Percentiles rank a stretch among this genome's conserved stretches.
Conservation (phyloP, 2,113 vertebrate species). For the human (Homo sapiens) region GRCh38 chr3:136891501-136892000, state of each 20-base stretch:
- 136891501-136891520: neutral
- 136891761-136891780: slow-evolving; percentile 40
- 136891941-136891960: too few species aligned
- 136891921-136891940: too few species aligned
- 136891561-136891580: neutral
- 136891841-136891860: neutral
- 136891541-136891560: neutral
- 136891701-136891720: neutral
- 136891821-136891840: neutral
- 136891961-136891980: too few species aligned
- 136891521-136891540: neutral
- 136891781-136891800: neutral
- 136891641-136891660: neutral
- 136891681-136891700: neutral
- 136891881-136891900: neutral
- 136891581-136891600: neutral
- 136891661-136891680: neutral
- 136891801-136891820: neutral
- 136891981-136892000: too few species aligned
- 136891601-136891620: neutral
- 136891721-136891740: neutral
- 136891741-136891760: neutral
- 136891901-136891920: too few species aligned
- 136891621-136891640: neutral
- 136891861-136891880: neutral